These are phyloP conservation scores for Martes martes DNA, from an alignment of 2,113 vertebrate genomes.

Conservation along the genomic window DNA sequence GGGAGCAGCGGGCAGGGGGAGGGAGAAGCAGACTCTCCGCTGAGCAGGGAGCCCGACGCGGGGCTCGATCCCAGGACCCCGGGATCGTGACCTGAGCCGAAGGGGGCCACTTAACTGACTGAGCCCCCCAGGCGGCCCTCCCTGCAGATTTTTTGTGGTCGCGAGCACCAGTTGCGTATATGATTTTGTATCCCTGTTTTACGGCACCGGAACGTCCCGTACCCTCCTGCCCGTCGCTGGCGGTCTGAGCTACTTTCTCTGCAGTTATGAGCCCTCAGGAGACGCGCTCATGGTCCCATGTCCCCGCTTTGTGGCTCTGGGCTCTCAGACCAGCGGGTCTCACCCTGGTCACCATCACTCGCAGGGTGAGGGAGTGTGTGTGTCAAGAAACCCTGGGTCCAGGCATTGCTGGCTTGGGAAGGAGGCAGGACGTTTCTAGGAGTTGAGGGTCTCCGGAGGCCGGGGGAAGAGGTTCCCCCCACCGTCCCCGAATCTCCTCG, in stretches of 20 bases:
- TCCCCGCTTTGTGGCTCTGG: fast-evolving
- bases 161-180: background rate
- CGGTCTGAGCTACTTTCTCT: background rate
- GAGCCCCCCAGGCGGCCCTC: no score
- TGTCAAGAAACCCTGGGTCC: background rate
- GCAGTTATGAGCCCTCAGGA: background rate
- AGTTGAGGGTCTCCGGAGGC: background rate
- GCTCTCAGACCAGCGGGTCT: background rate
- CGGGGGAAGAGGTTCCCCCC: background rate
- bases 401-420: background rate
- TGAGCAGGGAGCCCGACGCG: no score
- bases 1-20: no score
- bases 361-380: no score
- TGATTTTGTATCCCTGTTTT: background rate
- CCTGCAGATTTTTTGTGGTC: background rate
- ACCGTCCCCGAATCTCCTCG: background rate
- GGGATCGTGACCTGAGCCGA: no score
- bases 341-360: background rate
- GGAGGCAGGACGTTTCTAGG: background rate
- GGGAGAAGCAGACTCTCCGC: no score
- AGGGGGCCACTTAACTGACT: no score
- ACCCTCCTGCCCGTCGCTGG: background rate
- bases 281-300: background rate
- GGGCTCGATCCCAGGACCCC: no score
- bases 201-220: background rate